These are phyloP conservation scores for Calliphora vomitoria DNA, from an alignment of 2,888 invertebrate species.

Conservation along the genomic window DNA sequence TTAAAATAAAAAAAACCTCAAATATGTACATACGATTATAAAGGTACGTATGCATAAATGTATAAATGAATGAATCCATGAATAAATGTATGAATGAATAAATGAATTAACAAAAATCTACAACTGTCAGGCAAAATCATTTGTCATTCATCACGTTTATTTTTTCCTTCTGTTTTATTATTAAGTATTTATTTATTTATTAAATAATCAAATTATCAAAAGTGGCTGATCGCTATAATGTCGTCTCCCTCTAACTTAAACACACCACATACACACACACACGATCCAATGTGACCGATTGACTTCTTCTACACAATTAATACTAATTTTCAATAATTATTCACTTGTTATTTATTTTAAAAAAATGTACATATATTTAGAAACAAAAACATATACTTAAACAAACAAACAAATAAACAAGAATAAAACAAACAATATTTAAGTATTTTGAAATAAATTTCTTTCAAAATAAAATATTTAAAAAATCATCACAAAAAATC, in stretches of 20 bases:
- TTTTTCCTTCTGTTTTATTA: slow-evolving; percentile 26
- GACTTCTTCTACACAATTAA: slow-evolving; percentile 57
- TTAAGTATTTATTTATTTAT: slow-evolving; percentile 21
- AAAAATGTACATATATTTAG: slow-evolving; percentile 66
- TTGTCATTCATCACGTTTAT: slow-evolving; percentile 77
- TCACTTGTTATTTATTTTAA: slow-evolving; percentile 77
- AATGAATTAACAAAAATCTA: slow-evolving; percentile 71
- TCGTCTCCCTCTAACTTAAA: slow-evolving; percentile 5
- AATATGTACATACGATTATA: slow-evolving; percentile 39
- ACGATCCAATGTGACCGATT: neutral
- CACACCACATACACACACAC: neutral
- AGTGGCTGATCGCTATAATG: slow-evolving; percentile 11
- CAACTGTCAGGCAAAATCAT: slow-evolving; percentile 77
- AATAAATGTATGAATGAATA: slow-evolving; percentile 62
- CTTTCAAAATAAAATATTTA: neutral
- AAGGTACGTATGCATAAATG: slow-evolving; percentile 38
- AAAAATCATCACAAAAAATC: slow-evolving; percentile 12
- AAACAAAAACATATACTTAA: neutral
- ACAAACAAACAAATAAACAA: neutral
- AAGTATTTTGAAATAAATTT: slow-evolving; percentile 28
- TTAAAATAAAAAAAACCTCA: slow-evolving; percentile 19
- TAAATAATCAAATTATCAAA: slow-evolving; percentile 54
- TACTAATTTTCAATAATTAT: slow-evolving; percentile 78
- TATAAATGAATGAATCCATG: slow-evolving; percentile 33
- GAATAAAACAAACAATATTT: neutral